Evolutionary conservation across 1,140 invertebrate species (phyloP).

Genomic region (Zaprionus camerounensis): DNA sequence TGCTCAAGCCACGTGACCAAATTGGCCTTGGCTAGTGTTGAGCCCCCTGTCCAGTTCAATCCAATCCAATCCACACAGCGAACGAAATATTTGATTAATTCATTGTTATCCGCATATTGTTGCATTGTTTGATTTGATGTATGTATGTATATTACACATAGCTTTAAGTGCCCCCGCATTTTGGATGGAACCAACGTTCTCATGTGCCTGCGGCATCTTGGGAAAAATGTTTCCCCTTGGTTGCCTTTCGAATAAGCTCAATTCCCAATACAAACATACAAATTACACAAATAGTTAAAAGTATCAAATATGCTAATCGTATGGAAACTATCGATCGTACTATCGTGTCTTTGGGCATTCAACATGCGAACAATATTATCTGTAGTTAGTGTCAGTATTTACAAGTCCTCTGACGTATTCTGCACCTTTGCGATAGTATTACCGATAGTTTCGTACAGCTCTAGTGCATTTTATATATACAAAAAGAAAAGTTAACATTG

Average conservation of each 20-base stretch:
- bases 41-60: background rate
- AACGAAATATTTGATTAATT: conserved; percentile 23
- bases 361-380: background rate
- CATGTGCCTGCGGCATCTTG: conserved; percentile 33
- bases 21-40: conserved; percentile 41
- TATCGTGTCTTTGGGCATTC: background rate
- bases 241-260: conserved; percentile 79
- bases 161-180: conserved; percentile 34
- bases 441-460: background rate
- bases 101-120: conserved; percentile 53
- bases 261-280: conserved; percentile 21
- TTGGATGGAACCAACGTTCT: conserved; percentile 23
- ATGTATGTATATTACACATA: conserved; percentile 39
- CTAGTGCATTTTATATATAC: conserved; percentile 5
- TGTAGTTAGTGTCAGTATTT: background rate
- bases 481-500: conserved; percentile 33
- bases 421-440: background rate
- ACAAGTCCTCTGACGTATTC: background rate
- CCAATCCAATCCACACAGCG: conserved; percentile 18
- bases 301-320: background rate
- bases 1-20: conserved; percentile 67
- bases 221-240: conserved; percentile 19
- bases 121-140: conserved; percentile 23
- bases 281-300: conserved; percentile 5
- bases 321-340: background rate